A percentile compares a stretch with the other conserved stretches of the same genome.
phyloP scores from a whole-genome alignment of 2,888 invertebrate genomes.

The Stegophylla sp. region DNA sequence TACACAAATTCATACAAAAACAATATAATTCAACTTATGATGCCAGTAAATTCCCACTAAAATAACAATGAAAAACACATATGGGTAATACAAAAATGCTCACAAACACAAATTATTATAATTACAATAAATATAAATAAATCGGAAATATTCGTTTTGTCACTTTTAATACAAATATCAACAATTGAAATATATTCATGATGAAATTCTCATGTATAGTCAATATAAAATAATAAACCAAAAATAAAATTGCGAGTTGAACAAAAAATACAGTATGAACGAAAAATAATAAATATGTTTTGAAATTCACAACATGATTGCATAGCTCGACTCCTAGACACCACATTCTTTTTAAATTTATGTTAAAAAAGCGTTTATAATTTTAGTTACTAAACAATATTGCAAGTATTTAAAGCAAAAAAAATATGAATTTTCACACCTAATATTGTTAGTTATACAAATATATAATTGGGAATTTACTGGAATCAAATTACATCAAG shows the following conservation, averaged over 20 bases:
- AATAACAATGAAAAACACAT: slow-evolving; percentile 24
- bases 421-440: neutral
- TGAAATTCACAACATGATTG: too few relatives aligned
- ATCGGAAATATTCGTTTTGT: slow-evolving; percentile 9
- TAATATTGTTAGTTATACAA: too few relatives aligned
- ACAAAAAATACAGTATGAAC: neutral
- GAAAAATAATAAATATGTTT: too few relatives aligned
- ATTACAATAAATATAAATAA: slow-evolving; percentile 20
- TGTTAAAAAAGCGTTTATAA: neutral
- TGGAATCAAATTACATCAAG: too few relatives aligned
- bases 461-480: too few relatives aligned
- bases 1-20: neutral
- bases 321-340: too few relatives aligned
- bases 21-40: neutral
- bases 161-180: neutral
- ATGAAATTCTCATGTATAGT: too few relatives aligned
- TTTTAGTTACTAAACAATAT: neutral
- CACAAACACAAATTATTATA: slow-evolving; percentile 37
- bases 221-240: neutral
- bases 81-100: slow-evolving; percentile 11
- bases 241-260: neutral
- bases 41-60: slow-evolving; percentile 13
- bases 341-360: too few relatives aligned
- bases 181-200: neutral
- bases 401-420: neutral